Evolutionary conservation across 1,140 invertebrate genomes (phyloP).

Genomic region (Elysia chlorotica): DNA sequence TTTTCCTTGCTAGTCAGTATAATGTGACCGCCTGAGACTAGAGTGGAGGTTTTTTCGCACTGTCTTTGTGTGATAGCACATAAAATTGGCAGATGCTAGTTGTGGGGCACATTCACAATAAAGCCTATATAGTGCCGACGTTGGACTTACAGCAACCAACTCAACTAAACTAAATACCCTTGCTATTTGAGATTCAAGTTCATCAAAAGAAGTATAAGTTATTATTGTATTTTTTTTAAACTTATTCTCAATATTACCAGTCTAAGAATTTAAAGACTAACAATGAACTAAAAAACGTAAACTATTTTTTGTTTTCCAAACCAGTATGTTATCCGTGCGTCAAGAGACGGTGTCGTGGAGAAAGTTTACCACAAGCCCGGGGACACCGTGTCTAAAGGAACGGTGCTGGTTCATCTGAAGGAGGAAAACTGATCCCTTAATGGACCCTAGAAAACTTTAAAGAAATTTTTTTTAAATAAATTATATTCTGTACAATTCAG

Average conservation of each 20-base stretch:
- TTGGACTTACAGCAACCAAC: too few species aligned
- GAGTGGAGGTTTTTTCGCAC: background rate
- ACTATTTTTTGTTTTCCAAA: constrained; percentile 46
- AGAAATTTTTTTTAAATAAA: too few species aligned
- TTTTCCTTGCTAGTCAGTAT: too few species aligned
- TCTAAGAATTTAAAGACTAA: background rate
- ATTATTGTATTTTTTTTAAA: background rate
- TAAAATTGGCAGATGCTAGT: too few species aligned
- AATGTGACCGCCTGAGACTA: background rate
- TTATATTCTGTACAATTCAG: background rate
- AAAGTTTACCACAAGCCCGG: constrained; percentile 76
- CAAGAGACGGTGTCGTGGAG: constrained; percentile 75
- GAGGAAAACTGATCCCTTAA: constrained; percentile 30
- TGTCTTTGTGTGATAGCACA: background rate
- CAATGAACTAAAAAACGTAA: background rate
- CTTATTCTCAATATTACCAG: background rate
- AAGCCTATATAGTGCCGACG: too few species aligned
- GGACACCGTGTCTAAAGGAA: constrained; percentile 82
- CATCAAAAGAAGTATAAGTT: background rate
- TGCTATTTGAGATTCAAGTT: background rate
- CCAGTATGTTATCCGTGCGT: constrained; percentile 85
- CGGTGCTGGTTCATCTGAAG: constrained; percentile 67
- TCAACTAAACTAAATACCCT: too few species aligned
- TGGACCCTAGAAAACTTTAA: background rate
- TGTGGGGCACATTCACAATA: too few species aligned